Conservation (phyloP, 2,113 vertebrate species). For the Engraulis encrasicolus region DNA sequence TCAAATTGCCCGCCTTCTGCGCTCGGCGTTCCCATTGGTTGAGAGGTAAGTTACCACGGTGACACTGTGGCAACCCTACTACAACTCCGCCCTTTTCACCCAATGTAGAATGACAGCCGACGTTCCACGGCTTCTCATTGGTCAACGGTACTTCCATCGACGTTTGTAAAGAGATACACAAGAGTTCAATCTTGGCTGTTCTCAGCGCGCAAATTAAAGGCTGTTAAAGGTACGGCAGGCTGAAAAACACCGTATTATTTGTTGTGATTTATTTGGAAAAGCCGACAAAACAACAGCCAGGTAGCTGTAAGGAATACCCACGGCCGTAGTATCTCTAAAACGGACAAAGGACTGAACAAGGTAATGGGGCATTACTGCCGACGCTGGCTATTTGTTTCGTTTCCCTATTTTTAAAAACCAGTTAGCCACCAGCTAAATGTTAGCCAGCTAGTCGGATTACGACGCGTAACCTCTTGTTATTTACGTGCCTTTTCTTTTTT, state of each 20-base stretch:
- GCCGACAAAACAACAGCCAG: constrained; percentile 20
- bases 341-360: constrained; percentile 50
- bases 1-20: constrained; percentile 79
- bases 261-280: constrained; percentile 63
- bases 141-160: constrained; percentile 54
- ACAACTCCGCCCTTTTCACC: constrained; percentile 65
- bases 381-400: background rate
- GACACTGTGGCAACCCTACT: constrained; percentile 68
- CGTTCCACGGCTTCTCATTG: constrained; percentile 66
- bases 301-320: constrained; percentile 25
- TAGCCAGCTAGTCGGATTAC: background rate
- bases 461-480: background rate
- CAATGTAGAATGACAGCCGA: constrained; percentile 60
- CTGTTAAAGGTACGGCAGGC: constrained; percentile 66
- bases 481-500: background rate
- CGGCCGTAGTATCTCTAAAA: constrained; percentile 46
- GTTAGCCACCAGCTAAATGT: constrained; percentile 59
- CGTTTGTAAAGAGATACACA: constrained; percentile 72
- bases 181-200: constrained; percentile 54
- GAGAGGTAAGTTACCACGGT: constrained; percentile 67
- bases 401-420: constrained; percentile 38
- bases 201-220: constrained; percentile 77
- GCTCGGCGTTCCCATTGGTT: constrained; percentile 65
- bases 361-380: background rate
- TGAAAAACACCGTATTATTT: constrained; percentile 53